Base-by-base conservation (phyloP, 2,113 vertebrate genomes). In the Cyphotilapia sp. region DNA sequence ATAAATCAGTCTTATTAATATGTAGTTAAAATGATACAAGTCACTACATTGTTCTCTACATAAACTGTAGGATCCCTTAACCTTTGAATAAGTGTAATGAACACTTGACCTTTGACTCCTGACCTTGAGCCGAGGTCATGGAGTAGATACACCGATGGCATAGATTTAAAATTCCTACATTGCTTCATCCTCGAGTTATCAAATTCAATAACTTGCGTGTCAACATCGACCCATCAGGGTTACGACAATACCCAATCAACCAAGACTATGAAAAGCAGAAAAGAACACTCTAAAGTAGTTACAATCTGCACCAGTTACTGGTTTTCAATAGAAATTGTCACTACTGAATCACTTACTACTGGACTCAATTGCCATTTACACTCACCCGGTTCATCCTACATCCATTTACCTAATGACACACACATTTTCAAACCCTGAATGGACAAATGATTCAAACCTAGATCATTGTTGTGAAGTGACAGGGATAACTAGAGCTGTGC, bases 71-170 rank as follows among this genome's bases (percentile, higher is more conserved):
- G 42, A 49, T 22, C 22, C 22, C 42, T 2, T 49, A 19, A 76
- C 40, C 4, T 76, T 29, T 49, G 3, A 19, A 12, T 76, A 16
- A 49, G 6, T 49, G 42, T 76, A 47, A 76, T 49, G 16, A 49
- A 69, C 33, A 69, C 61, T n/a, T 66, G 61, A 38, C 61, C 61
- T 66, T 66, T n/a, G 61, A 66, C 61, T 35, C 61, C 61, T 12
- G 31, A 66, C 61, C 31, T 66, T 63, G 31, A 35, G 59, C 59
- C 6, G 1, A 66, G 61, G 10, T 66, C 31, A 66, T 8, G 10
- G 0, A 35, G 61, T 13, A 13, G 0, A 66, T 38, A 66, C 33
- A 66, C 33, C 0, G 3, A 66, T 66, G 33, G 10, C 0, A 38
- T 66, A 5, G 33, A n/a, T 38, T 66, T 66, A 38, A 4, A 66